Percentiles rank a stretch among this genome's conserved stretches.
These are phyloP conservation scores for Cossypha heuglini DNA, from an alignment of 2,797 vertebrate species.

Conservation along the genomic window DNA sequence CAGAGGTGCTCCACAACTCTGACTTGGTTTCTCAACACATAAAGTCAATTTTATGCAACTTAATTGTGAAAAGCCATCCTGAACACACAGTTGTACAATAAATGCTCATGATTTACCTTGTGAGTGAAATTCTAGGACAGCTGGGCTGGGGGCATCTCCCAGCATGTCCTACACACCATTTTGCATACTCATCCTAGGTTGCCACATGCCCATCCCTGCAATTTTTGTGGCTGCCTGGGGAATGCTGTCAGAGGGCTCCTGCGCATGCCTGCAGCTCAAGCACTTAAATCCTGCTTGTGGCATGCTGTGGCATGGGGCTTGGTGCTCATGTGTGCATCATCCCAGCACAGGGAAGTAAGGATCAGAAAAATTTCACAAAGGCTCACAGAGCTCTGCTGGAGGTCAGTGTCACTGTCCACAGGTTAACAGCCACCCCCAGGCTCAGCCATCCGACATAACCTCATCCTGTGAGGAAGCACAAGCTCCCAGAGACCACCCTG, in stretches of 20 bases:
- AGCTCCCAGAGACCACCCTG: background rate
- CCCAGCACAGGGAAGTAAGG: background rate
- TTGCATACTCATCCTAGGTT: background rate
- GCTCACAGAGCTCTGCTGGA: background rate
- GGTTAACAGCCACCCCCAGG: background rate
- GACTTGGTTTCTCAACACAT: background rate
- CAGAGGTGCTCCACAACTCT: background rate
- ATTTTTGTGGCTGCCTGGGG: background rate
- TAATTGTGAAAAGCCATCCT: background rate
- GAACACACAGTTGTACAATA: background rate
- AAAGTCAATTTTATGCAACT: background rate
- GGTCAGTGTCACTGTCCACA: background rate
- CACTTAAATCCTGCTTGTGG: background rate
- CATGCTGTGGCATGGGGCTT: background rate
- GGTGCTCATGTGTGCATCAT: accelerated
- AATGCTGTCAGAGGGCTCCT: background rate
- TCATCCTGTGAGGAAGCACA: background rate
- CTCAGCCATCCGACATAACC: accelerated
- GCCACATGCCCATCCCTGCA: background rate
- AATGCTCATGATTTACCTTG: background rate
- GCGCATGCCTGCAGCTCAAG: background rate
- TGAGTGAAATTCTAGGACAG: background rate
- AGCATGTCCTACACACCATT: background rate
- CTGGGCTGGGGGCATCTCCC: background rate
- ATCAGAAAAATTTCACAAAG: background rate